Conservation (phyloP, 2,113 vertebrate species). For the Vireo altiloquus region DNA sequence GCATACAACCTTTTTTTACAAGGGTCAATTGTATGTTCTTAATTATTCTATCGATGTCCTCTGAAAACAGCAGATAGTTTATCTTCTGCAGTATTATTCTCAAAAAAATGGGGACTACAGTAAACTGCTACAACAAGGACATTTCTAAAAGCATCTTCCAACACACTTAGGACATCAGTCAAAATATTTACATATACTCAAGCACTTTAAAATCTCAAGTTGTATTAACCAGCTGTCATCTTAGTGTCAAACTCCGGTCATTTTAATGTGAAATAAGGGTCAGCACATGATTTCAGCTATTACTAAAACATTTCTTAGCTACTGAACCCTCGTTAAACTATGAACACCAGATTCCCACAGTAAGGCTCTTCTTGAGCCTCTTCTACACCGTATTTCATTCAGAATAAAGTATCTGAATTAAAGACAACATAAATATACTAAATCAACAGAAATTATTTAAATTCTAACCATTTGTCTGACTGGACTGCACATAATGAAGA, state of each 20-base stretch:
- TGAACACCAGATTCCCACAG: constrained; percentile 10
- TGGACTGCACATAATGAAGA: neutral
- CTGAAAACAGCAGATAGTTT: constrained; percentile 46
- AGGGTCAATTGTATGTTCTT: constrained; percentile 15
- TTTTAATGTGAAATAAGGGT: constrained; percentile 77
- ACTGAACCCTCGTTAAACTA: constrained; percentile 21
- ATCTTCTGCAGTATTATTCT: constrained; percentile 26
- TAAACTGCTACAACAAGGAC: constrained; percentile 56
- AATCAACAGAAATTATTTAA: neutral
- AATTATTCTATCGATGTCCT: constrained; percentile 47
- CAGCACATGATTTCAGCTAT: constrained; percentile 63
- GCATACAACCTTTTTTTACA: neutral
- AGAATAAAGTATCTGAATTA: neutral
- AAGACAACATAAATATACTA: neutral
- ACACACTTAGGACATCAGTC: constrained; percentile 68
- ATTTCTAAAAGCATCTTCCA: constrained; percentile 67
- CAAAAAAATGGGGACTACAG: constrained; percentile 11
- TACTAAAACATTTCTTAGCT: constrained; percentile 43
- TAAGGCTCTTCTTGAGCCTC: neutral
- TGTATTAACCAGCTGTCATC: constrained; percentile 79
- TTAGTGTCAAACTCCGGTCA: constrained; percentile 78
- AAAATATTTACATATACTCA: constrained; percentile 80
- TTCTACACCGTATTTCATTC: neutral
- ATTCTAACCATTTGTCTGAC: neutral
- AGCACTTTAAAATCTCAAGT: constrained; percentile 77